Base-by-base conservation (phyloP, 2,113 vertebrate genomes). In the Furnarius figulus region DNA sequence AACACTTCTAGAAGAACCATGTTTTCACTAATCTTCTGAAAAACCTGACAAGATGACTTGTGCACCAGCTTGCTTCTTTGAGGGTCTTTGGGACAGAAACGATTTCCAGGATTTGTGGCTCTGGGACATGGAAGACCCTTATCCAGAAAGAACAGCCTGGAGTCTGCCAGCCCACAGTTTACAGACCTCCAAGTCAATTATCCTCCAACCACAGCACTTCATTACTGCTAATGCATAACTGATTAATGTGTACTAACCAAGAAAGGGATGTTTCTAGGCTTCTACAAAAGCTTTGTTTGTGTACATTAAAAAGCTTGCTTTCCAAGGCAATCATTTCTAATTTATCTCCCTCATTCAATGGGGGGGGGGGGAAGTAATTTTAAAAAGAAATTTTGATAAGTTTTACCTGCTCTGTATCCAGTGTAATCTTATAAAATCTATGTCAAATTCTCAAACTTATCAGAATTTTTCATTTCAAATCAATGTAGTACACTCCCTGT, bases 201-300 rank as follows among this genome's bases (percentile, higher is more conserved):
- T 16, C 24, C 27, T 77, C 62, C 52, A 71, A 59, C 8, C n/a
- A 31, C 18, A 30, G 33, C 15, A 37, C 40, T 77, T 73, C 0
- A 0, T 65, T 44, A 70, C 31, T 0, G 0, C 47, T 74, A 84
- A 80, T 52, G 53, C 40, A 58, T 42, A 77, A 84, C 39, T 44
- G 24, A 62, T 70, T 76, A 47, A 66, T 8, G 23, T n/a, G 19
- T 55, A 21, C 18, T 67, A 70, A 91, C 35, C 15, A 66, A 70
- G 39, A 74, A 42, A 65, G 21, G 52, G 24, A 10, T 46, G 1
- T 22, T 71, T 66, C 13, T 58, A 8, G 18, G 22, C 24, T 87
- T 76, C 58, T 80, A 49, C 21, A 49, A 53, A 56, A 79, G 12
- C 13, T 92, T 56, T 63, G 7, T 33, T 89, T 44, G n/a, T 67